Percentiles rank a stretch among this genome's conserved stretches.
Evolutionary conservation across 2,797 vertebrate genomes (phyloP).

Genomic region (Spea hammondii): DNA sequence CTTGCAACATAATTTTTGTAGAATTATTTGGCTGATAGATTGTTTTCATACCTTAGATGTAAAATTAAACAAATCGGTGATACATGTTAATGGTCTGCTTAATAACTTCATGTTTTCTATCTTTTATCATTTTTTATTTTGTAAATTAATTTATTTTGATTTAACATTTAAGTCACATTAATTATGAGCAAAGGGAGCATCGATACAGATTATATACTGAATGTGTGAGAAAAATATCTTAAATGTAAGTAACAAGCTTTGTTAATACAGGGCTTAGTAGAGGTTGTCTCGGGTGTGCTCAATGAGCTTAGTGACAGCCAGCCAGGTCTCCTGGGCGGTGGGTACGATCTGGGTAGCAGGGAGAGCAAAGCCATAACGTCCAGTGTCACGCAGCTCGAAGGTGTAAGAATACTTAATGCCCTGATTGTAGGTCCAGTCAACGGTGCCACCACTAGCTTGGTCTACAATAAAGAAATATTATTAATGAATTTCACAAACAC

Average conservation of each 20-base stretch:
- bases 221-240: no score
- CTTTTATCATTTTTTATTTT: no score
- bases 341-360: constrained; percentile 87
- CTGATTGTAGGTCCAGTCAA: constrained; percentile 90
- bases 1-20: no score
- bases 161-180: no score
- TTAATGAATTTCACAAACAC: background rate
- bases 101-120: no score
- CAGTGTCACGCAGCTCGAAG: constrained; percentile 90
- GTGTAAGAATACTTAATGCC: constrained; percentile 92
- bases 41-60: no score
- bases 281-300: constrained; percentile 68
- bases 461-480: constrained; percentile 65
- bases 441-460: constrained; percentile 78
- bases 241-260: constrained; percentile 17
- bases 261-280: constrained; percentile 64
- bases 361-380: constrained; percentile 84
- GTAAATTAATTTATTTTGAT: no score
- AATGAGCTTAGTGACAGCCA: constrained; percentile 82
- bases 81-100: no score
- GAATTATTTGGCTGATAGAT: no score
- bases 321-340: constrained; percentile 87
- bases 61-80: no score
- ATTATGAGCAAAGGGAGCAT: no score
- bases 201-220: no score